These are phyloP conservation scores for Pelusios castaneus DNA, from an alignment of 2,113 vertebrate species.

Conservation along the genomic window DNA sequence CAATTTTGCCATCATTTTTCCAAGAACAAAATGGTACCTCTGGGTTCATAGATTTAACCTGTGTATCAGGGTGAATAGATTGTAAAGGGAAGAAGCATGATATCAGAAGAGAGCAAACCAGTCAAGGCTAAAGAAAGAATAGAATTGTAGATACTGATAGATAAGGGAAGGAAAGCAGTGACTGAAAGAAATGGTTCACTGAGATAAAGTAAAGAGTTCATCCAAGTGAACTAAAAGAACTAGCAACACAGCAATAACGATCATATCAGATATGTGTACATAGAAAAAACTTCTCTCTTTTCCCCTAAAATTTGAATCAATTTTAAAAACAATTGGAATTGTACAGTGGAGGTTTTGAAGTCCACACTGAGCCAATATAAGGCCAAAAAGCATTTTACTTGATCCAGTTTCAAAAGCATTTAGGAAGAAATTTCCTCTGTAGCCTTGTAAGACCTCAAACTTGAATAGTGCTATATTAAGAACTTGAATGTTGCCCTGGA, in stretches of 20 bases:
- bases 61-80: fast-evolving
- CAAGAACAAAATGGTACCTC: background rate
- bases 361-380: background rate
- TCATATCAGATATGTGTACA: background rate
- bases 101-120: background rate
- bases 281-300: fast-evolving
- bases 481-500: background rate
- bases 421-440: background rate
- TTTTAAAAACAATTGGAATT: background rate
- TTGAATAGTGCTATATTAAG: background rate
- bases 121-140: background rate
- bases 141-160: background rate
- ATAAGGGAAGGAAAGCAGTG: background rate
- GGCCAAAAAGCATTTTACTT: background rate
- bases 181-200: background rate
- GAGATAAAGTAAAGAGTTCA: background rate
- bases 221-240: background rate
- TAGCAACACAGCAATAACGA: background rate
- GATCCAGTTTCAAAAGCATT: background rate
- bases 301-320: background rate
- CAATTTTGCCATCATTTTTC: fast-evolving
- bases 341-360: background rate
- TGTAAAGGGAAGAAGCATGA: background rate
- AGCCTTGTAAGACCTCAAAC: background rate
- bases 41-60: background rate